Evolutionary conservation across 2,113 vertebrate species (phyloP).

Genomic region (human): GRCh38 chr12:99022001-99022500

Average conservation of each 20-base stretch:
- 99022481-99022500: neutral
- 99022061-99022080: neutral
- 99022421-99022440: neutral
- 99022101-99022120: neutral
- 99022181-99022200: neutral
- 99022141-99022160: neutral
- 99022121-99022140: neutral
- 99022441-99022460: neutral
- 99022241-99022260: neutral
- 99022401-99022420: neutral
- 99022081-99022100: neutral
- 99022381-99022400: neutral
- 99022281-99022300: neutral
- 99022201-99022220: neutral
- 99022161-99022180: neutral
- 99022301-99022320: neutral
- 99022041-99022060: conserved; percentile 17
- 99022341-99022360: neutral
- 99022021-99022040: neutral
- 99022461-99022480: conserved; percentile 6
- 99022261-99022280: neutral
- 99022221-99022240: neutral
- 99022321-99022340: neutral
- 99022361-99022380: neutral
- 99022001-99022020: neutral